Evolutionary conservation across 2,797 vertebrate species (phyloP).

Genomic region (Buceros bicornis): DNA sequence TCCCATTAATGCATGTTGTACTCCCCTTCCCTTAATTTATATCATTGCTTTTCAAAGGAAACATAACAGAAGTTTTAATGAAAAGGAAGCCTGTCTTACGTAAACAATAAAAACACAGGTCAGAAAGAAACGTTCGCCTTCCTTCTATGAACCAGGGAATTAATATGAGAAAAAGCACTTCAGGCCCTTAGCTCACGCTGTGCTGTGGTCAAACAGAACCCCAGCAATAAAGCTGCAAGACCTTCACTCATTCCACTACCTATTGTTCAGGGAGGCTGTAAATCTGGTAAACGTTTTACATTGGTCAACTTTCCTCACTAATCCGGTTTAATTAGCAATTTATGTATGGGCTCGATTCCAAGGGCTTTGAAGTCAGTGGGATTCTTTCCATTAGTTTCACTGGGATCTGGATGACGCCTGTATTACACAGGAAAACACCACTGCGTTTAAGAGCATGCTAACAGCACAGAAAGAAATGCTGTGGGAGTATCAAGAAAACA

Average conservation of each 20-base stretch:
- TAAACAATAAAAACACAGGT: constrained; percentile 17
- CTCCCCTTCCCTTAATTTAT: constrained; percentile 57
- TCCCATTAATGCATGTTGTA: not conserved
- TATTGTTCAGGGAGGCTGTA: constrained; percentile 19
- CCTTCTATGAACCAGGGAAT: not conserved
- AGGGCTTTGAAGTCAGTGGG: constrained; percentile 38
- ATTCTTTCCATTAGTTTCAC: not conserved
- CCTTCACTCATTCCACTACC: not conserved
- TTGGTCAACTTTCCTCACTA: not conserved
- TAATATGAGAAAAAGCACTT: not conserved
- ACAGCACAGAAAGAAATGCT: not conserved
- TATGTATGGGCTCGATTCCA: not conserved
- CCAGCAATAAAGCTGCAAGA: not conserved
- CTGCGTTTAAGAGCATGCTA: not conserved
- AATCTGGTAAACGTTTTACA: constrained; percentile 1
- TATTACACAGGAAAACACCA: not conserved
- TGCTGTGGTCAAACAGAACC: not conserved
- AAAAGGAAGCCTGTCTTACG: constrained; percentile 19
- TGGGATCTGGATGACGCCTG: not conserved
- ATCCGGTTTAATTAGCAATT: constrained; percentile 47
- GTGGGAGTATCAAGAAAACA: not conserved
- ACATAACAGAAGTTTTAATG: constrained; percentile 12
- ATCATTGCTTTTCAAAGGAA: constrained; percentile 62
- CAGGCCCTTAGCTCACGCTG: not conserved
- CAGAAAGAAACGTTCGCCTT: constrained; percentile 10